Conservation (phyloP, 2,888 invertebrate species). For the Macaria notata region DNA sequence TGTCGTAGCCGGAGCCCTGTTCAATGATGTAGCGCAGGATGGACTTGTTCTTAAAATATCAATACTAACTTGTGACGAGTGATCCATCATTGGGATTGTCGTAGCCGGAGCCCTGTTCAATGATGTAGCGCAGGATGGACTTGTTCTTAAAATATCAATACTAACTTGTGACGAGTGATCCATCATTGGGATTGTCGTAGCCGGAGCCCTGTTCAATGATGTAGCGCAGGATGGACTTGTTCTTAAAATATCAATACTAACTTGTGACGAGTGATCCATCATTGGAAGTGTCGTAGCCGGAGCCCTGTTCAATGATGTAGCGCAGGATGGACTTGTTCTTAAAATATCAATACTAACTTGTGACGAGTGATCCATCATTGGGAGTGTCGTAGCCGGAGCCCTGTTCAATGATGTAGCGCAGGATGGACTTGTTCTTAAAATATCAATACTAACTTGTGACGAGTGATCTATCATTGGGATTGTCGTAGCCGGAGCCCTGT, state of each 20-base stretch:
- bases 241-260: slow-evolving; percentile 53
- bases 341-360: slow-evolving; percentile 80
- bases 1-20: slow-evolving; percentile 86
- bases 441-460: slow-evolving; percentile 86
- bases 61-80: slow-evolving; percentile 87
- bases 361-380: slow-evolving; percentile 91
- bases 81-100: slow-evolving; percentile 91
- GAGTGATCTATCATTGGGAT: slow-evolving; percentile 91
- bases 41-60: slow-evolving; percentile 85
- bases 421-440: slow-evolving; percentile 28
- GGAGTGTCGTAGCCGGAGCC: slow-evolving; percentile 90
- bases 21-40: slow-evolving; percentile 88
- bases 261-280: slow-evolving; percentile 93
- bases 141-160: background rate
- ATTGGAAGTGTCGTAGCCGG: slow-evolving; percentile 87
- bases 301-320: slow-evolving; percentile 86
- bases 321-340: slow-evolving; percentile 65
- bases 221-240: slow-evolving; percentile 74
- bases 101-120: slow-evolving; percentile 87
- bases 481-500: slow-evolving; percentile 86
- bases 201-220: slow-evolving; percentile 88
- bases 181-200: slow-evolving; percentile 89
- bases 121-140: slow-evolving; percentile 81
- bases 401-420: slow-evolving; percentile 85
- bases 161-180: slow-evolving; percentile 91